Evolutionary conservation across 2,797 vertebrate genomes (phyloP).

Genomic region (Platalea minor): DNA sequence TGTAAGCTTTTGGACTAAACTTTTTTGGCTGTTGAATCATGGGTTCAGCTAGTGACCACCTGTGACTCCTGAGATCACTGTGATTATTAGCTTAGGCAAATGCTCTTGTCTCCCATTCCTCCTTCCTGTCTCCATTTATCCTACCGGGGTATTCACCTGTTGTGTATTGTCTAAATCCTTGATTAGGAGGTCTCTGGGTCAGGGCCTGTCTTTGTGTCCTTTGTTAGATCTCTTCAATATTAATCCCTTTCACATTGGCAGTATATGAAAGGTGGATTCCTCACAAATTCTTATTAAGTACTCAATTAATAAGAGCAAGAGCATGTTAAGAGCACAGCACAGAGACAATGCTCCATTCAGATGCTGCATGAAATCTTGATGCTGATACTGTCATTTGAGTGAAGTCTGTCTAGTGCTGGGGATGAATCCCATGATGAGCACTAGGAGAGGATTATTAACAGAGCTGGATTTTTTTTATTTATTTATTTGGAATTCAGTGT

Average conservation of each 20-base stretch:
- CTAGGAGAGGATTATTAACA: not conserved
- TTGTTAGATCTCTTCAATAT: conserved; percentile 61
- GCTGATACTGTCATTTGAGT: conserved; percentile 38
- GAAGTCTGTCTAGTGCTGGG: not conserved
- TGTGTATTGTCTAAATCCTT: conserved; percentile 55
- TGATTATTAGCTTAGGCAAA: conserved; percentile 61
- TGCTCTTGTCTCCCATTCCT: conserved; percentile 42
- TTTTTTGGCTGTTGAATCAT: conserved; percentile 42
- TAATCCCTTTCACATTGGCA: conserved; percentile 58
- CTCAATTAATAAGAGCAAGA: conserved; percentile 54
- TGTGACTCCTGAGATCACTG: conserved; percentile 54
- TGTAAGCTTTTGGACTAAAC: conserved; percentile 17
- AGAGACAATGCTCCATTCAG: conserved; percentile 43
- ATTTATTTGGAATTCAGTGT: not conserved
- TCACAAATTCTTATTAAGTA: conserved; percentile 56
- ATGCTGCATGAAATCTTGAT: conserved; percentile 23
- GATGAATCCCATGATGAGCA: not conserved
- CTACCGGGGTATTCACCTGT: conserved; percentile 51
- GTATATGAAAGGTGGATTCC: conserved; percentile 59
- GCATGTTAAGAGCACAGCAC: not conserved
- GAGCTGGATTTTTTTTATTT: not conserved
- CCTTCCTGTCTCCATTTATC: conserved; percentile 60
- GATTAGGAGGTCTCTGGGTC: conserved; percentile 56
- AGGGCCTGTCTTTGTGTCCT: conserved; percentile 57
- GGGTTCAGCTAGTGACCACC: conserved; percentile 47